Base-by-base conservation (phyloP, 2,888 invertebrate genomes). In the Junonia oenone region DNA sequence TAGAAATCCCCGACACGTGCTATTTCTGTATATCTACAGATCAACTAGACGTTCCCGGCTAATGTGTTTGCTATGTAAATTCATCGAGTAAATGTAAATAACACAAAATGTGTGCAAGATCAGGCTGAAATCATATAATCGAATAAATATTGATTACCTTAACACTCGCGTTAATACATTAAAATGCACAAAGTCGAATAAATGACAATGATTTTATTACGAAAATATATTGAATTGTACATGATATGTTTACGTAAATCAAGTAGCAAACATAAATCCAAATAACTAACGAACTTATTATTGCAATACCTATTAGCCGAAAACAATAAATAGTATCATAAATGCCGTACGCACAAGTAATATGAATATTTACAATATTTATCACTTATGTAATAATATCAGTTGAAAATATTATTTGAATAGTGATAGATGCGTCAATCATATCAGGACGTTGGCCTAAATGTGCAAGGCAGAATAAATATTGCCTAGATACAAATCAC, bases 401-500 rank as follows among this genome's bases (percentile, higher is more conserved):
- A 9, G 6, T 31, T 31, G n/a, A 31, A 31, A 1, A 31, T 11
- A 37, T 14, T 22, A 43, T 22, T 13, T 26, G 8, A 11, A 15
- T 31, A 40, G n/a, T n/a, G 40, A n/a, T 26, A 33, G 17, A 17
- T 26, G 15, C 31, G 55, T 50, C 50, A 55, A 29, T 43, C 14
- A 19, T 47, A 48, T 51, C 47, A 47, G 51, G 35, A 46, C 47
- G 43, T 56, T 51, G 51, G 27, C 43, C 56, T 33, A 48, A 43
- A 51, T 56, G 14, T 53, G 15, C 47, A 3, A 33, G 2, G 2
- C n/a, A n/a, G 31, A 33, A n/a, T 33, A n/a, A 33, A 33, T 33
- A 3, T 33, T 6, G 1, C 29, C 8, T n/a, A 5, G 22, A 22
- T 22, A 22, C 22, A n/a, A n/a, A n/a, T n/a, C n/a, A n/a, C n/a